Percentiles rank a stretch among this genome's conserved stretches.
These are phyloP conservation scores for Dusona sp. DNA, from an alignment of 2,888 invertebrate genomes.

Conservation along the genomic window DNA sequence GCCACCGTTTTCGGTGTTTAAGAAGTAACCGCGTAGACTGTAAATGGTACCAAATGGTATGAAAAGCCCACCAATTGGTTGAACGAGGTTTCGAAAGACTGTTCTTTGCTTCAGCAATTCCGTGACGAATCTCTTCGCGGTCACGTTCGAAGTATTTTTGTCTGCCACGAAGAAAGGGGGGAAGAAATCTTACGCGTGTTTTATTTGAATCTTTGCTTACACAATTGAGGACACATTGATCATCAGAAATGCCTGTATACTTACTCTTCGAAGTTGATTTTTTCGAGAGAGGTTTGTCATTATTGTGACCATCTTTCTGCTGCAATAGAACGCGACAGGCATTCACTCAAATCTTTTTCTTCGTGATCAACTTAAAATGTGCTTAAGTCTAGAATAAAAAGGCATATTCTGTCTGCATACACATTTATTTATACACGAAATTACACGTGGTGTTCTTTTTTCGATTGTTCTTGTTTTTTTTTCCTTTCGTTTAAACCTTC, in stretches of 20 bases:
- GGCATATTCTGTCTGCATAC: constrained; percentile 67
- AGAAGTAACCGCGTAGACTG: constrained; percentile 69
- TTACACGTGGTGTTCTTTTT: constrained; percentile 20
- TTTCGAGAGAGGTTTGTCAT: constrained; percentile 44
- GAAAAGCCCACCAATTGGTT: constrained; percentile 64
- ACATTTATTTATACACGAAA: constrained; percentile 65
- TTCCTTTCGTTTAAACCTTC: background rate
- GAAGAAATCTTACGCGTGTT: background rate
- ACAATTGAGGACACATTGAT: background rate
- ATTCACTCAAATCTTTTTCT: constrained; percentile 21
- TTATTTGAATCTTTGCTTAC: background rate
- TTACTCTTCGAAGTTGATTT: constrained; percentile 55
- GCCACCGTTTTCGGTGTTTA: constrained; percentile 65
- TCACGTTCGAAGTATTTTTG: constrained; percentile 42
- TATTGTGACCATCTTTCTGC: constrained; percentile 44
- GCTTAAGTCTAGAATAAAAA: constrained; percentile 43
- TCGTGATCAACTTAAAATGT: constrained; percentile 1
- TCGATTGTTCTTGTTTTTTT: background rate
- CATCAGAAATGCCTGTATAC: constrained; percentile 11
- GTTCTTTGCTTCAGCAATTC: constrained; percentile 58
- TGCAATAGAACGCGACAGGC: constrained; percentile 51
- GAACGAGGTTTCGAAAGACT: constrained; percentile 67
- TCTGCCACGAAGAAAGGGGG: constrained; percentile 23
- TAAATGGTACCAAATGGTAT: constrained; percentile 64
- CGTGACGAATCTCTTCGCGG: constrained; percentile 59